Conservation (phyloP, 2,797 vertebrate species). For the Natrix natrix region DNA sequence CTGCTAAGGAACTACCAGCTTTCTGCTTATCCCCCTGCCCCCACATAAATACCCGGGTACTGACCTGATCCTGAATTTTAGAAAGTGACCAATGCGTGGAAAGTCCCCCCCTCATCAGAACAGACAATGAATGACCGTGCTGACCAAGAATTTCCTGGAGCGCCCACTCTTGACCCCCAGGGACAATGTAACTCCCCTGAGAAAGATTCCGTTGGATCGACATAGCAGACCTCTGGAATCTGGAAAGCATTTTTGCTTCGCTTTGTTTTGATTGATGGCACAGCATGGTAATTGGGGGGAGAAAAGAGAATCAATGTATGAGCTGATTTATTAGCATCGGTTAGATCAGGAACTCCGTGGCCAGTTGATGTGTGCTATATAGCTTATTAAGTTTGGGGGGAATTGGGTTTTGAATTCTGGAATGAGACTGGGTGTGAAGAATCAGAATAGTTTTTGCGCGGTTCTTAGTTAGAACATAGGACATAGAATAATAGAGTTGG, state of each 20-base stretch:
- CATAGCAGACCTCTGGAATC: neutral
- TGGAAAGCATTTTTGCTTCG: neutral
- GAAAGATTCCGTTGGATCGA: neutral
- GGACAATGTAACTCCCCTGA: neutral
- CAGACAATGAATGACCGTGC: neutral
- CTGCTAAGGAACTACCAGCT: neutral
- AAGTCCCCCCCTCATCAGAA: neutral
- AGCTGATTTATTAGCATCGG: neutral
- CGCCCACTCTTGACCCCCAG: neutral
- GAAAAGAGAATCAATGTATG: neutral
- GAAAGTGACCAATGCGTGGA: neutral
- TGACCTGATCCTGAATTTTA: neutral
- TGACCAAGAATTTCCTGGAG: slow-evolving; percentile 11
- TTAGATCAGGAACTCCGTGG: neutral
- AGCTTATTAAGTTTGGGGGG: neutral
- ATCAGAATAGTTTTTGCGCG: neutral
- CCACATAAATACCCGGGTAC: neutral
- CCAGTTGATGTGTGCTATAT: neutral
- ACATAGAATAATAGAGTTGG: neutral
- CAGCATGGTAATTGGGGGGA: neutral
- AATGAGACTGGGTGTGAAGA: neutral
- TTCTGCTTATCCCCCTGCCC: neutral
- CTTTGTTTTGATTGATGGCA: slow-evolving; percentile 4
- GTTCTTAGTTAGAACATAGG: neutral
- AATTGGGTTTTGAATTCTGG: neutral